Conservation (phyloP, 2,113 vertebrate species). For the Stigmatopora argus region DNA sequence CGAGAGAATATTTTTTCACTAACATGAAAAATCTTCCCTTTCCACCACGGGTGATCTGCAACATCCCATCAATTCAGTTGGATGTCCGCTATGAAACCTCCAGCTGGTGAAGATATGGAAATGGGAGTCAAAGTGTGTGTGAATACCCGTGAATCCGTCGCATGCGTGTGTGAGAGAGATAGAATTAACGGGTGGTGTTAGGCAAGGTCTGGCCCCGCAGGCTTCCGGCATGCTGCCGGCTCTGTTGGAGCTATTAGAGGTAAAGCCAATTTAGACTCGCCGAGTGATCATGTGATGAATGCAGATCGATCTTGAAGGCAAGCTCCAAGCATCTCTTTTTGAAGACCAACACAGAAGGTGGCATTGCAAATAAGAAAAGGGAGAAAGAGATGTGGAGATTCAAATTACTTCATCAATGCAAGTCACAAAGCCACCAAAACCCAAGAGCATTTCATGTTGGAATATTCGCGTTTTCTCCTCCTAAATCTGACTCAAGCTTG, state of each 20-base stretch:
- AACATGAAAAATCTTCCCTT: slow-evolving; percentile 4
- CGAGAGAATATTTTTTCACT: slow-evolving; percentile 14
- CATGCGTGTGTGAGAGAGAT: slow-evolving; percentile 1
- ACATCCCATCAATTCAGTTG: slow-evolving; percentile 39
- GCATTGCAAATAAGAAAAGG: not conserved
- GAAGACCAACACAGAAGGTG: slow-evolving; percentile 9
- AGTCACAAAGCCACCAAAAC: slow-evolving; percentile 4
- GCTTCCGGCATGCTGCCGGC: slow-evolving; percentile 28
- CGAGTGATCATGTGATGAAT: slow-evolving; percentile 34
- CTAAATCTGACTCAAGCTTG: slow-evolving; percentile 9
- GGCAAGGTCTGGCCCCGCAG: slow-evolving; percentile 44
- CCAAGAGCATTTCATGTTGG: slow-evolving; percentile 1
- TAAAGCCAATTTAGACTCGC: slow-evolving; percentile 53
- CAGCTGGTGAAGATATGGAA: slow-evolving; percentile 51
- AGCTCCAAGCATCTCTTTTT: slow-evolving; percentile 29
- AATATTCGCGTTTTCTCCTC: not conserved
- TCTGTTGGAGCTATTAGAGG: slow-evolving; percentile 41
- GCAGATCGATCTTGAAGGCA: slow-evolving; percentile 32
- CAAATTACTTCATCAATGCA: slow-evolving; percentile 7
- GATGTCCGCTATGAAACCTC: slow-evolving; percentile 31
- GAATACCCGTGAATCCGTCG: slow-evolving; percentile 20
- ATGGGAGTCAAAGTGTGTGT: slow-evolving; percentile 26
- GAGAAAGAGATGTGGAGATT: slow-evolving; percentile 20
- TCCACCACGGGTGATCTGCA: slow-evolving; percentile 2
- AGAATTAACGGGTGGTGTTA: slow-evolving; percentile 18